phyloP scores from a whole-genome alignment of 2,113 vertebrate species.

The Scomber scombrus region DNA sequence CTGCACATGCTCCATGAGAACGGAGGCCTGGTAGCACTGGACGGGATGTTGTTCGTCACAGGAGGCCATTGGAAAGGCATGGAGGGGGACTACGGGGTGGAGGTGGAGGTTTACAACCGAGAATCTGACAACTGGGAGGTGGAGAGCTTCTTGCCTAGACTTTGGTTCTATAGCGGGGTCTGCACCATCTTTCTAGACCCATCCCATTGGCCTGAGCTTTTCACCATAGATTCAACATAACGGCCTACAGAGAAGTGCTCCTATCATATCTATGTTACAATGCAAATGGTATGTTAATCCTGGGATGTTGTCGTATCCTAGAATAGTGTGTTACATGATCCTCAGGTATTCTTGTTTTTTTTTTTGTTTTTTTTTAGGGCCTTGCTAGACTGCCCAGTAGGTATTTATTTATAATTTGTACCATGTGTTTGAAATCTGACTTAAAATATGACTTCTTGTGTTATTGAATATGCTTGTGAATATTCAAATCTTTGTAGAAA shows the following conservation, averaged over 20 bases:
- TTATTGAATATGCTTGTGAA: conserved; percentile 25
- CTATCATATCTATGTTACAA: not conserved
- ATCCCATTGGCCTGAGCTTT: conserved; percentile 89
- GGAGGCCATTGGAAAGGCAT: conserved; percentile 98
- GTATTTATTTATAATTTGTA: conserved; percentile 60
- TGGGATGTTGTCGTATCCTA: conserved; percentile 37
- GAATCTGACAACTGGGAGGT: conserved; percentile 86
- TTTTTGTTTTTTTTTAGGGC: not conserved
- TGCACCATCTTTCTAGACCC: conserved; percentile 92
- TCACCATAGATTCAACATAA: conserved; percentile 71
- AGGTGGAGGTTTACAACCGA: conserved; percentile 93
- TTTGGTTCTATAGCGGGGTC: conserved; percentile 95
- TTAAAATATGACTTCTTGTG: conserved; percentile 13
- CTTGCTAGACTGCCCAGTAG: conserved; percentile 14
- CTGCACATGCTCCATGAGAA: conserved; percentile 96
- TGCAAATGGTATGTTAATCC: conserved; percentile 37
- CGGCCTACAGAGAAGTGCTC: not conserved
- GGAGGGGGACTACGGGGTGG: conserved; percentile 94
- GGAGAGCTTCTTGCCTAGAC: conserved; percentile 89
- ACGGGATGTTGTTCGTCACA: conserved; percentile 87
- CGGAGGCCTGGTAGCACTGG: conserved; percentile 89
- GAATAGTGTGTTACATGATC: conserved; percentile 67
- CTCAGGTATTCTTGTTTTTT: conserved; percentile 35
- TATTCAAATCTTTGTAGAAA: conserved; percentile 49
- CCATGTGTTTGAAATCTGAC: conserved; percentile 41